Conservation (phyloP, 2,888 invertebrate species). For the Pharmacophagus antenor region DNA sequence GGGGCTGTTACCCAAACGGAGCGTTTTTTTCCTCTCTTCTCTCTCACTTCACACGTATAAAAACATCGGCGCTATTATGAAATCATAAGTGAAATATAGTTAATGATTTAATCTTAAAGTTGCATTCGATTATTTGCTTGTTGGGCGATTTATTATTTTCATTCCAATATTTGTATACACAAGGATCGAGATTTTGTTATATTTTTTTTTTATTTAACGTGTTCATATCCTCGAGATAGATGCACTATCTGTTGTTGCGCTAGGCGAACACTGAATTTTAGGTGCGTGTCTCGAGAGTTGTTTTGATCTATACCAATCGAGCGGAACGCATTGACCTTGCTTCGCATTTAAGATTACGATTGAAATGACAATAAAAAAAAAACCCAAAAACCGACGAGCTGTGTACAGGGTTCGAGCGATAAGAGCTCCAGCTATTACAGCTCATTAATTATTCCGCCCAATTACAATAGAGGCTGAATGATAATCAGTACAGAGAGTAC, state of each 20-base stretch:
- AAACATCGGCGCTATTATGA: background rate
- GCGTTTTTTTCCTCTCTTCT: slow-evolving; percentile 40
- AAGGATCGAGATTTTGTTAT: background rate
- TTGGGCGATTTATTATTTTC: no score
- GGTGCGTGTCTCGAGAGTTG: slow-evolving; percentile 63
- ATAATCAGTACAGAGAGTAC: background rate
- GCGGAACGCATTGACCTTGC: slow-evolving; percentile 70
- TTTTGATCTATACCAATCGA: slow-evolving; percentile 69
- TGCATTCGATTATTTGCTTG: background rate
- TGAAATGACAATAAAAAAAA: slow-evolving; percentile 48
- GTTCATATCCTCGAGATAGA: slow-evolving; percentile 16
- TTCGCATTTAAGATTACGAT: slow-evolving; percentile 69
- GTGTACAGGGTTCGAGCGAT: slow-evolving; percentile 31
- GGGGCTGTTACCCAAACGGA: slow-evolving; percentile 62
- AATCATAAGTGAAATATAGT: background rate
- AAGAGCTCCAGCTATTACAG: slow-evolving; percentile 21
- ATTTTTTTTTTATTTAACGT: background rate
- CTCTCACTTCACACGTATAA: no score
- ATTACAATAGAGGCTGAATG: slow-evolving; percentile 8
- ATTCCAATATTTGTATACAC: background rate
- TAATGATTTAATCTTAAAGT: no score
- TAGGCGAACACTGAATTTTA: slow-evolving; percentile 46
- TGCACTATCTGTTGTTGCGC: slow-evolving; percentile 43
- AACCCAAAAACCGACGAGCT: slow-evolving; percentile 16
- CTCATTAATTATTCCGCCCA: background rate